Evolutionary conservation across 2,888 invertebrate genomes (phyloP), one percentile per base, ranked within the genome.

Genomic region (Habroteleia sp.): DNA sequence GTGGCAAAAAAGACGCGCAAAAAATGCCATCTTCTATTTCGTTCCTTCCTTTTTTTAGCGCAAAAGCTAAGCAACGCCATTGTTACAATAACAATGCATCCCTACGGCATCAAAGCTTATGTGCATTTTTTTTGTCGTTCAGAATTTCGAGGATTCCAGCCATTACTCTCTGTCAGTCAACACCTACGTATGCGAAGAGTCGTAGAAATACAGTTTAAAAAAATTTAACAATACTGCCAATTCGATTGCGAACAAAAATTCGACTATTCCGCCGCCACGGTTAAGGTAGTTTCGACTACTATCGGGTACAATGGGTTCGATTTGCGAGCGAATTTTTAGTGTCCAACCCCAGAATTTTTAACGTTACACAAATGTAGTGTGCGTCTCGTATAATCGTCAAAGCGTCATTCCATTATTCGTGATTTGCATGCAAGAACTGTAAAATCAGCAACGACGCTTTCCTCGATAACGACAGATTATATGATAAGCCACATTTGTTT

Each of bases 271-370:
- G 50, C 56, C 35, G 37, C 29, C 16, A 74, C 54, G 46, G 58
- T 77, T 58, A 52, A 68, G 74, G 78, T 78, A 79, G 84, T 83
- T 84, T 85, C 85, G 85, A 85, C 82, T 83, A 74, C 78, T 79
- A 81, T 78, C 79, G 82, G 81, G 82, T 81, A 86, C 86, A 87
- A 87, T 87, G 82, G 82, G 80, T 79, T 79, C 86, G 85, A 87
- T 87, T 87, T 85, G 85, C 82, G 81, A 81, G 80, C 76, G 81
- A 86, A 86, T n/a, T 87, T 87, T 87, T 86, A 85, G 44, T 56
- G 50, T 46, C 46, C 56, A 33, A 44, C 72, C 73, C 54, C 77
- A 79, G 76, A 80, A 82, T 83, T 84, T 85, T 83, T 81, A 44
- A 52, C 35, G 56, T 42, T 52, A 44, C 74, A 52, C 71, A 48